These are phyloP conservation scores for Chiloscyllium plagiosum DNA, from an alignment of 2,113 vertebrate genomes.

Conservation along the genomic window DNA sequence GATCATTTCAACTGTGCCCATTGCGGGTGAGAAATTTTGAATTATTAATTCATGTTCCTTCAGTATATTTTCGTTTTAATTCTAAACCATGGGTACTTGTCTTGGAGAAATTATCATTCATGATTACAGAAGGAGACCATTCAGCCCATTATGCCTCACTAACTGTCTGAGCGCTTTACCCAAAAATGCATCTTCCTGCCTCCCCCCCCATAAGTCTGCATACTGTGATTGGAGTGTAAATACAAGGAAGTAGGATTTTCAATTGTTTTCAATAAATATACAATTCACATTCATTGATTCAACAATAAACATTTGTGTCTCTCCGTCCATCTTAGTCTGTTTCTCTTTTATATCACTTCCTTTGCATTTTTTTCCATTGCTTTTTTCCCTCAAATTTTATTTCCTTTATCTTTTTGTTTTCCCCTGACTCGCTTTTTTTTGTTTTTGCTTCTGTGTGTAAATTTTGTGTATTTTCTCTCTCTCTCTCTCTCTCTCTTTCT, in stretches of 20 bases:
- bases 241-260: not conserved
- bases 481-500: too few relatives aligned
- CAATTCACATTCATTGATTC: not conserved
- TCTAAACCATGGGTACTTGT: not conserved
- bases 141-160: too few relatives aligned
- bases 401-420: not conserved
- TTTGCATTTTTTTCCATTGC: not conserved
- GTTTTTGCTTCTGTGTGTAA: not conserved
- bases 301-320: not conserved
- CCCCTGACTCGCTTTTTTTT: not conserved
- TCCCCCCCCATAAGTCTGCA: too few relatives aligned
- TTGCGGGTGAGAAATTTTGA: slow-evolving; percentile 74
- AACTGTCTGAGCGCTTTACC: too few relatives aligned
- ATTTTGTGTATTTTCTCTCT: not conserved
- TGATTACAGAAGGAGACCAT: not conserved
- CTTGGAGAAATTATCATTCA: not conserved
- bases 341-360: not conserved
- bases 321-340: not conserved
- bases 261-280: not conserved
- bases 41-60: not conserved
- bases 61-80: not conserved
- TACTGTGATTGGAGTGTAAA: not conserved
- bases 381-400: not conserved
- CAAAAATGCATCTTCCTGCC: too few relatives aligned
- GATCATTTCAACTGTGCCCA: slow-evolving; percentile 98